Evolutionary conservation across 2,888 invertebrate species (phyloP), one percentile per base, ranked within the genome.

Genomic region (Erebia palarica): DNA sequence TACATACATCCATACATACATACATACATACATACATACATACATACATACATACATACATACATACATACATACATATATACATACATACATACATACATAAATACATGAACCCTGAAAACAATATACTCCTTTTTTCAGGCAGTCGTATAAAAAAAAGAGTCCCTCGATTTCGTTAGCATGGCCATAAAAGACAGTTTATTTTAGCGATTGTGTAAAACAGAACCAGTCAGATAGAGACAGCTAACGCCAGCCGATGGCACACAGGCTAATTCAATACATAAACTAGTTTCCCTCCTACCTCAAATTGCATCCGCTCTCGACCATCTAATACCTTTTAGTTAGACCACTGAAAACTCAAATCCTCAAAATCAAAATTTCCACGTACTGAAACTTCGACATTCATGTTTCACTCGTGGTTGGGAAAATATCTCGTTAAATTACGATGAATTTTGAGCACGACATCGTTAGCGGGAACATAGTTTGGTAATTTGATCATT

Each of bases 401-500:
- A 21, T 63, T 63, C 27, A 21, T 21, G 14, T 49, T 63, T 63
- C 49, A 21, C 57, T 13, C 21, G 57, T 14, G 21, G 47, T 63
- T 63, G 13, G 49, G 36, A n/a, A 49, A 47, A 63, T 47, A 47
- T 47, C 63, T 63, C 21, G 61, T 21, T 10, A 49, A 49, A 47
- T 47, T 21, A 63, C 47, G 63, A 63, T 49, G 47, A 49, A 47
- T 63, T 49, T 49, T 49, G 14, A 49, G 16, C n/a, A 16, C 16
- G 42, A 44, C n/a, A 42, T 44, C 60, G 16, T 60, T 60, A 16
- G 44, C 11, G 42, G 10, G 3, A 60, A n/a, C 60, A 42, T 60
- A 60, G 60, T 60, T 59, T n/a, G 60, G 42, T 21, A 60, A 42
- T 60, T 60, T 60, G 9, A 42, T 36, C 60, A 60, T 42, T 42